These are phyloP conservation scores for Oryzaephilus surinamensis DNA, from an alignment of 1,140 invertebrate species.

Conservation along the genomic window DNA sequence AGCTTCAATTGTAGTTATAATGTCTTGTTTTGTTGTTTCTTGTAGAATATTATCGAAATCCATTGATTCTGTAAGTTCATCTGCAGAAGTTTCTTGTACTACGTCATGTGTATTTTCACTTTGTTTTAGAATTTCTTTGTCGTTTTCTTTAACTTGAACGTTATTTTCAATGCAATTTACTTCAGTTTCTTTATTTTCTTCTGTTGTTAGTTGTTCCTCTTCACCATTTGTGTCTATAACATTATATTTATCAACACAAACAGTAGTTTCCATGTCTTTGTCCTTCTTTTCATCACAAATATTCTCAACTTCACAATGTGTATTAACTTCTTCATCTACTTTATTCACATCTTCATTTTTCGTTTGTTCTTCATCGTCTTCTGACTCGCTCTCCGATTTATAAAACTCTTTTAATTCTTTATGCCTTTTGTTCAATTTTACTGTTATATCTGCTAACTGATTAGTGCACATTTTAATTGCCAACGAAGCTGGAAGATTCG, in stretches of 20 bases:
- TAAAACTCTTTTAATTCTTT: conserved; percentile 49
- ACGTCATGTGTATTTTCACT: not conserved
- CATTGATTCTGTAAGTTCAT: conserved; percentile 6
- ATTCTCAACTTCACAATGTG: no score
- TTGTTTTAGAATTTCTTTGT: not conserved
- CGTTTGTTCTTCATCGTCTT: conserved; percentile 25
- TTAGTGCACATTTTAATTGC: conserved; percentile 44
- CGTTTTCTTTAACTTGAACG: no score
- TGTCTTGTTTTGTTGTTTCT: conserved; percentile 9
- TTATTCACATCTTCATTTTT: conserved; percentile 9
- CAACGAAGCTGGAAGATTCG: conserved; percentile 25
- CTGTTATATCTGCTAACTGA: no score
- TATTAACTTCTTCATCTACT: conserved; percentile 3
- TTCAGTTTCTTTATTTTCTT: not conserved
- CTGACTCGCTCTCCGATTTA: conserved; percentile 45
- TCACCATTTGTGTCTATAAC: no score
- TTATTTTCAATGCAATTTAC: not conserved
- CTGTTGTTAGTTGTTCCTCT: no score
- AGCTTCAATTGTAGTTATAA: conserved; percentile 1
- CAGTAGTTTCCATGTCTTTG: no score
- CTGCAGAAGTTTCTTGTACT: no score
- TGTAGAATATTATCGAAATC: conserved; percentile 22
- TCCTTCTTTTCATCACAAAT: no score
- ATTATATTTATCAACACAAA: no score
- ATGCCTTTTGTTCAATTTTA: conserved; percentile 43